Conservation (phyloP, 2,888 invertebrate genomes). For the Phrixothrix hirtus region DNA sequence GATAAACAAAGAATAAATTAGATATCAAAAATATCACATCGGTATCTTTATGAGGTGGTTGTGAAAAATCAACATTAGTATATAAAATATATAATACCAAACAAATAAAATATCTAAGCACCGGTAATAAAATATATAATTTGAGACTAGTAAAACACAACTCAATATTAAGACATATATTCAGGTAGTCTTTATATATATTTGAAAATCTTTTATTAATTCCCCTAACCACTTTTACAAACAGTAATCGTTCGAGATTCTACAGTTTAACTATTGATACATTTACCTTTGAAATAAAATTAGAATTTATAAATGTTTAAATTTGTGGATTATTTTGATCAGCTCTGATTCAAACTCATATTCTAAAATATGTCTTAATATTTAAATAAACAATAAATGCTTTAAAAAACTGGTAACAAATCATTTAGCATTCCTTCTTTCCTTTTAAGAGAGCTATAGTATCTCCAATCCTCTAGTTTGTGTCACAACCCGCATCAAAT, state of each 20-base stretch:
- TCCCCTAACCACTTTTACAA: too few species aligned
- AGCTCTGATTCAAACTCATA: too few species aligned
- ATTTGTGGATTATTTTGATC: too few species aligned
- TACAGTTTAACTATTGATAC: too few species aligned
- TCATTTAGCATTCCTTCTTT: constrained; percentile 39
- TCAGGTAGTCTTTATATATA: too few species aligned
- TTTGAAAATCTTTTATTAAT: too few species aligned
- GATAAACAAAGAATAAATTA: constrained; percentile 34
- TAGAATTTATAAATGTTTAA: too few species aligned
- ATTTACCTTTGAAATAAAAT: too few species aligned
- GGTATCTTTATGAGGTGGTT: constrained; percentile 24
- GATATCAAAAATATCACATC: constrained; percentile 39
- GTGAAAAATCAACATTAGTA: constrained; percentile 3
- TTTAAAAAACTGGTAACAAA: constrained; percentile 41
- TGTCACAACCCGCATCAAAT: constrained; percentile 51
- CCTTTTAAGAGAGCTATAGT: constrained; percentile 39
- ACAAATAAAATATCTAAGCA: constrained; percentile 36
- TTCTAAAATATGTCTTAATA: constrained; percentile 14
- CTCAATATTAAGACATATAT: constrained; percentile 19
- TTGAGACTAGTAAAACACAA: constrained; percentile 46
- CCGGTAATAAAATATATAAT: constrained; percentile 39
- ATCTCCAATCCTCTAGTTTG: constrained; percentile 40
- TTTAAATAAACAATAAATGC: constrained; percentile 16
- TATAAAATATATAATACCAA: constrained; percentile 19
- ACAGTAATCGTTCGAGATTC: too few species aligned